Conservation (phyloP, 2,797 vertebrate genomes). For the Periparus ater region DNA sequence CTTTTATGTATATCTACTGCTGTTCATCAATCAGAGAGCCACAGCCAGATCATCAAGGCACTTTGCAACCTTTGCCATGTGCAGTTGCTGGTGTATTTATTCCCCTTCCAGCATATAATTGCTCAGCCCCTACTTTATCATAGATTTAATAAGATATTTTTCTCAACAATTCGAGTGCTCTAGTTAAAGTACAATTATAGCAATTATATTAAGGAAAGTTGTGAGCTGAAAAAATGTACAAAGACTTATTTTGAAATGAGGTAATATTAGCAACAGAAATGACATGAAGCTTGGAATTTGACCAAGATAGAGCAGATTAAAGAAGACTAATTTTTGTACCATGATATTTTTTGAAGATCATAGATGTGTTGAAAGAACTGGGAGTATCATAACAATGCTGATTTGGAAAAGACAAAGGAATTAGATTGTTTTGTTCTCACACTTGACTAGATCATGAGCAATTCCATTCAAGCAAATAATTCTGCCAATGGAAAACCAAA, state of each 20-base stretch:
- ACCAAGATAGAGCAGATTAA: not conserved
- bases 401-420: not conserved
- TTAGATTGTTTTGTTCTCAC: not conserved
- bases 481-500: not conserved
- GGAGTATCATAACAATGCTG: not conserved
- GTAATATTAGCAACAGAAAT: slow-evolving; percentile 27
- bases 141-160: slow-evolving; percentile 26
- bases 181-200: slow-evolving; percentile 5
- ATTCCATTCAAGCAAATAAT: not conserved
- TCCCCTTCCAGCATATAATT: not conserved
- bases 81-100: not conserved
- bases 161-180: slow-evolving; percentile 2
- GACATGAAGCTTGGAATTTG: not conserved
- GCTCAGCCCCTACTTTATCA: not conserved
- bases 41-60: slow-evolving; percentile 10
- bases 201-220: slow-evolving; percentile 1
- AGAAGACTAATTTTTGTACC: not conserved
- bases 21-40: slow-evolving; percentile 19
- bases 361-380: not conserved
- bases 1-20: not conserved
- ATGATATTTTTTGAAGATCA: not conserved
- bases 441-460: not conserved
- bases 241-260: slow-evolving; percentile 25
- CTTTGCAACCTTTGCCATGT: slow-evolving; percentile 10
- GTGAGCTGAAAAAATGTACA: slow-evolving; percentile 13